A percentile compares a stretch with the other conserved stretches of the same genome.
These are phyloP conservation scores for Aproaerema taeniolella DNA, from an alignment of 2,888 invertebrate genomes.

Conservation along the genomic window DNA sequence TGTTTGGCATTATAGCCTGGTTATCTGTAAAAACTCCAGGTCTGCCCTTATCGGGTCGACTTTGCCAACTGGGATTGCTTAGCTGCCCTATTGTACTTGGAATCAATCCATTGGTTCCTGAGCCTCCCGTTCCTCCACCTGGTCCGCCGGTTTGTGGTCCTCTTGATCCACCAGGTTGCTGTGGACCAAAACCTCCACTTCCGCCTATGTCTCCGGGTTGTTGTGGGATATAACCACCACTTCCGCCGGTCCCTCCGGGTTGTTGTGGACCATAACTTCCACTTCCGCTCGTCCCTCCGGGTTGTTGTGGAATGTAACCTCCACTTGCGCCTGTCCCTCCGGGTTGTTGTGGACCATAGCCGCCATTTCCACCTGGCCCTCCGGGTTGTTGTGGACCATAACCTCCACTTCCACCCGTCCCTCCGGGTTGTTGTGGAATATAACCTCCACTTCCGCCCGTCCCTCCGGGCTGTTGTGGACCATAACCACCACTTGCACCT, in stretches of 20 bases:
- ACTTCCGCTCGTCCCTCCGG: neutral
- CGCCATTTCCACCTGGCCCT: neutral
- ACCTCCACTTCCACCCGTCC: neutral
- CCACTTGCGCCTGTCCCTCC: neutral
- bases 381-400: neutral
- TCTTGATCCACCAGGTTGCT: slow-evolving; percentile 5
- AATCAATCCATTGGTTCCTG: neutral
- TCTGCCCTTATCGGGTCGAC: too few species aligned
- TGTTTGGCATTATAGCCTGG: too few species aligned
- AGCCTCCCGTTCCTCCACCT: too few species aligned
- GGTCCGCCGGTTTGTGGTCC: neutral
- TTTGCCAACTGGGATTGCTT: too few species aligned
- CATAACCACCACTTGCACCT: too few species aligned
- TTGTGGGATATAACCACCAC: neutral
- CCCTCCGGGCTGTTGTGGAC: too few species aligned
- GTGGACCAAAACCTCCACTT: slow-evolving; percentile 5
- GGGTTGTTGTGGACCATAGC: neutral
- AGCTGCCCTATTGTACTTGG: too few species aligned
- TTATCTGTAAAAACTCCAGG: too few species aligned
- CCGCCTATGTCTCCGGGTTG: neutral
- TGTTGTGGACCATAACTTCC: neutral
- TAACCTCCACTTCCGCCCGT: neutral
- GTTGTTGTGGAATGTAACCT: neutral
- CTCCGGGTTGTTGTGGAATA: too few species aligned
- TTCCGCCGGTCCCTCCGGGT: neutral